A percentile compares a stretch with the other conserved stretches of the same genome.
Evolutionary conservation across 2,797 vertebrate species (phyloP).

Genomic region (Lepus oiostolus): DNA sequence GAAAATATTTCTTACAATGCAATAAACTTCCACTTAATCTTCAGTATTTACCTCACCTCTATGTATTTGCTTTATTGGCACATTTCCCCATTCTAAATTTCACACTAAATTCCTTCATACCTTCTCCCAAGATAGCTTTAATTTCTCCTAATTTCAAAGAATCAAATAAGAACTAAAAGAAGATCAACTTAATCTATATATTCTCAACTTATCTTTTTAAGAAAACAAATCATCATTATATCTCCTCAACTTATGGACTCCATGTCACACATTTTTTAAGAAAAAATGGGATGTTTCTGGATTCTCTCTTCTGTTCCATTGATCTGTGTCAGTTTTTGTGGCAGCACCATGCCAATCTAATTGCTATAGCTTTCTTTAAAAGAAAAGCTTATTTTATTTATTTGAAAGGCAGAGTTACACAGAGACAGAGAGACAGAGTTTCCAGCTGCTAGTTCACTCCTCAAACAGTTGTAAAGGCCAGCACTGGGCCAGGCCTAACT

Average conservation of each 20-base stretch:
- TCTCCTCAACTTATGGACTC: not conserved
- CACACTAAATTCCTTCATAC: not conserved
- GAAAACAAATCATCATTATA: not conserved
- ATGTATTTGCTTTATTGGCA: not conserved
- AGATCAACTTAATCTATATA: not conserved
- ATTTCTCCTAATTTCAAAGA: conserved; percentile 31
- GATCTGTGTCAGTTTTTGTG: no score
- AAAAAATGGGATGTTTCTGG: no score
- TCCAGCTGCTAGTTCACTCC: no score
- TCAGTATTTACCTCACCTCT: not conserved
- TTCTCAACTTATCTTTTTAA: not conserved
- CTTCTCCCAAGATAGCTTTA: not conserved
- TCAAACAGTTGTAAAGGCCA: no score
- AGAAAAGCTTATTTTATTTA: no score
- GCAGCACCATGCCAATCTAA: no score
- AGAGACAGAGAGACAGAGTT: no score
- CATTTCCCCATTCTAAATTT: not conserved
- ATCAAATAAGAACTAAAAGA: not conserved
- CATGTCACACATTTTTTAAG: not conserved
- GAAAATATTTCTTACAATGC: not conserved
- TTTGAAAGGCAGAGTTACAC: no score
- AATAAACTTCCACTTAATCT: not conserved
- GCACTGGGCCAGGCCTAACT: no score
- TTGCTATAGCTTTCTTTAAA: no score
- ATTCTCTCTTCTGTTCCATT: no score